Base-by-base conservation (phyloP, 2,888 invertebrate genomes). In the Pediacus dermestoides region DNA sequence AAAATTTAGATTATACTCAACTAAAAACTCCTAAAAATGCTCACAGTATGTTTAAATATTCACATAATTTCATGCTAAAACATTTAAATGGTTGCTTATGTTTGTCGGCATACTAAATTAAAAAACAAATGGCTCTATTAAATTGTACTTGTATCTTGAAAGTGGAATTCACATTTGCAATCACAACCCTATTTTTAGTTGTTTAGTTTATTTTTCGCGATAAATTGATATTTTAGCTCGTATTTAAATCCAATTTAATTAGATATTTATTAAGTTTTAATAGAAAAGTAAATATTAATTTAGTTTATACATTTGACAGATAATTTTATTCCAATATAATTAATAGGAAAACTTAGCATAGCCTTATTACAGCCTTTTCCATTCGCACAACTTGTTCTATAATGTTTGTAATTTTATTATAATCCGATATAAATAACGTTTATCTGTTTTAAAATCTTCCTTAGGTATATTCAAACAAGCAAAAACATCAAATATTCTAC, bases 91-190 rank as follows among this genome's bases (percentile, higher is more conserved):
- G 46, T 35, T 46, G 50, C 46, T 48, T 49, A 50, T 56, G 61
- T 64, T 63, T 66, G 66, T 64, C 66, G 65, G 65, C 57, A 53
- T 55, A 63, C 52, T 64, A 65, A 66, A 64, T 63, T 66, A 61
- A 63, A 63, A 64, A 62, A 57, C 48, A 53, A 67, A 68, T 64
- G 62, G 60, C 66, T 67, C 61, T 65, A 67, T 66, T 65, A 66
- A 65, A 63, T 58, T 58, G 60, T 57, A 55, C 53, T 60, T 60
- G 63, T 58, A 52, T 57, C 57, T 55, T 49, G 50, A 42, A 57
- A 52, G 55, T 44, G 54, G 45, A 52, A 46, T 44, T 39, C 53
- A 48, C 50, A 52, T 55, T 57, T 23, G 37, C 38, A 34, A 37
- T 39, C 22, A 30, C 31, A 25, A 36, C 14, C 10, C 18, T 15